Percentiles rank a stretch among this genome's conserved stretches.
Conservation (phyloP, 2,888 invertebrate species). For the Syritta pipiens region DNA sequence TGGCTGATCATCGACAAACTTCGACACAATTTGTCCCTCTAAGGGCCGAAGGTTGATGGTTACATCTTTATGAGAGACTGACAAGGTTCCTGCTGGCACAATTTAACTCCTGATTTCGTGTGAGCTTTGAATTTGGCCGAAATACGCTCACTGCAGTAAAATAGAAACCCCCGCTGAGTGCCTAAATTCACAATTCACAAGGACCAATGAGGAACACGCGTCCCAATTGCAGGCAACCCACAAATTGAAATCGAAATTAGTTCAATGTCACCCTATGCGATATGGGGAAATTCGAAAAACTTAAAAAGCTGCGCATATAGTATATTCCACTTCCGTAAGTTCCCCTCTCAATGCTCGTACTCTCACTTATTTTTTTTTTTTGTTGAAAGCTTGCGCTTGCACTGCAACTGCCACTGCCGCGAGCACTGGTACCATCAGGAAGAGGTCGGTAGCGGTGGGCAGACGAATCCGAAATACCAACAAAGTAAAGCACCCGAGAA, state of each 20-base stretch:
- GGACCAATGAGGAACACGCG: too few relatives aligned
- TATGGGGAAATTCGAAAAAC: conserved; percentile 12
- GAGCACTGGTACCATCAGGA: neutral
- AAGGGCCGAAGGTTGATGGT: too few relatives aligned
- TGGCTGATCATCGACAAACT: too few relatives aligned
- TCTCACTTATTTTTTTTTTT: conserved; percentile 20
- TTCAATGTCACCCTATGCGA: conserved; percentile 66
- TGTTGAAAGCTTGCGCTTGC: conserved; percentile 39
- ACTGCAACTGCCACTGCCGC: conserved; percentile 14
- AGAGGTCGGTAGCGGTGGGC: neutral
- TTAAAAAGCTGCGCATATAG: conserved; percentile 25
- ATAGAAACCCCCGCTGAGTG: too few relatives aligned
- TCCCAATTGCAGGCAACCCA: neutral
- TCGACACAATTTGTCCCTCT: too few relatives aligned
- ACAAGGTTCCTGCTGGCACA: too few relatives aligned
- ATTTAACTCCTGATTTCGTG: too few relatives aligned
- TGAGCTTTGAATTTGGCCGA: too few relatives aligned
- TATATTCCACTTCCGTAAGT: conserved; percentile 56
- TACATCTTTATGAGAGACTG: too few relatives aligned
- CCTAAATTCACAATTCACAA: too few relatives aligned
- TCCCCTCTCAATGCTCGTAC: conserved; percentile 21
- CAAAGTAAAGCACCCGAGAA: conserved; percentile 28
- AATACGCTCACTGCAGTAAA: too few relatives aligned
- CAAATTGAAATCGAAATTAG: conserved; percentile 34
- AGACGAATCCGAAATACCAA: conserved; percentile 36